A percentile compares a stretch with the other conserved stretches of the same genome.
These are phyloP conservation scores for Homarus gammarus DNA, from an alignment of 2,888 invertebrate species.

Conservation along the genomic window DNA sequence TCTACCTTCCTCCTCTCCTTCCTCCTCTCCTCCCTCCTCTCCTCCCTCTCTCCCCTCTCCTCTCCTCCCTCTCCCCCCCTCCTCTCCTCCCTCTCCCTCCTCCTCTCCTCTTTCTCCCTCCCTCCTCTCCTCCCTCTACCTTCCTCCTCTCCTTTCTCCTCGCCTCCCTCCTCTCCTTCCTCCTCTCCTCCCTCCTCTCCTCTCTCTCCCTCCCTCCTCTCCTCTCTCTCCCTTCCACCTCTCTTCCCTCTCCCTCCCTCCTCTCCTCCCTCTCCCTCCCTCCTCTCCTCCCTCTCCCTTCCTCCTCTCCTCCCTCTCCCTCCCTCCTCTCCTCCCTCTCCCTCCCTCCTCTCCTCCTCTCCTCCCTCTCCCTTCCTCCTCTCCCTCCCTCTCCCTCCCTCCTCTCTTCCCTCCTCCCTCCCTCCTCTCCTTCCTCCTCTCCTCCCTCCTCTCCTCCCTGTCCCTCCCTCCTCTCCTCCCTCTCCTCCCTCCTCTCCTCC, in stretches of 20 bases:
- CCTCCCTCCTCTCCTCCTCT: not conserved
- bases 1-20: not conserved
- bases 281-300: not conserved
- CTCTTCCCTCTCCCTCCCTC: not conserved
- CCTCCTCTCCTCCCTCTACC: too few relatives aligned
- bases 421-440: too few relatives aligned
- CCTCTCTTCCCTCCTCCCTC: too few relatives aligned
- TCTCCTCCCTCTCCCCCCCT: not conserved
- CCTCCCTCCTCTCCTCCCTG: not conserved
- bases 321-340: constrained; percentile 9
- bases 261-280: not conserved
- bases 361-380: constrained; percentile 2
- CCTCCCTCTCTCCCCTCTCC: not conserved
- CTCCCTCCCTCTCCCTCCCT: not conserved
- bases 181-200: too few relatives aligned
- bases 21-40: not conserved
- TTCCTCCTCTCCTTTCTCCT: too few relatives aligned
- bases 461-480: not conserved
- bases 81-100: not conserved
- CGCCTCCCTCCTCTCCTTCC: too few relatives aligned
- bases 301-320: not conserved
- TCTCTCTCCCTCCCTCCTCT: too few relatives aligned
- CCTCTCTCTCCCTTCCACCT: too few relatives aligned
- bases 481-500: not conserved
- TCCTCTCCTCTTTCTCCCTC: too few relatives aligned